Conservation (phyloP, 2,888 invertebrate species). For the Stomorhina lunata region DNA sequence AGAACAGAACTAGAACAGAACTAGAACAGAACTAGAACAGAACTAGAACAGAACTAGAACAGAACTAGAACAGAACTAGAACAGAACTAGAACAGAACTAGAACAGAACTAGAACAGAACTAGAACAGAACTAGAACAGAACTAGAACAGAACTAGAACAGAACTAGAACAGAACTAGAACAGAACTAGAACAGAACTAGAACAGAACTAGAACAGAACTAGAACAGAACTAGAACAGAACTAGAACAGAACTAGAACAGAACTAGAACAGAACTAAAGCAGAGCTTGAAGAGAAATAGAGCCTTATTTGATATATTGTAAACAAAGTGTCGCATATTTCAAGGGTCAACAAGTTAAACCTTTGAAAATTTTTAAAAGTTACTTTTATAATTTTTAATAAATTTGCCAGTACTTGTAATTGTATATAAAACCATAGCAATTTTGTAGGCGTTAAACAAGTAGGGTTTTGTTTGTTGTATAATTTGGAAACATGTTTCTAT, state of each 20-base stretch:
- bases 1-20: neutral
- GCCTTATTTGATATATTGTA: too few species aligned
- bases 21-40: neutral
- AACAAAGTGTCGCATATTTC: too few species aligned
- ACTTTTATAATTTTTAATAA: too few species aligned
- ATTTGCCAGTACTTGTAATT: too few species aligned
- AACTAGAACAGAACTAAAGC: neutral
- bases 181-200: neutral
- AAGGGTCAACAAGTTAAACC: too few species aligned
- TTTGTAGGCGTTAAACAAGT: too few species aligned
- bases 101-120: neutral
- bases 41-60: neutral
- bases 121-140: neutral
- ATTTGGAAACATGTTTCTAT: too few species aligned
- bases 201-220: neutral
- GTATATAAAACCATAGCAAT: too few species aligned
- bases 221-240: neutral
- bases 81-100: neutral
- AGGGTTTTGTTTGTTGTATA: too few species aligned
- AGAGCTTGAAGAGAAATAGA: neutral
- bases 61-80: neutral
- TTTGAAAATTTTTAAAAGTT: too few species aligned
- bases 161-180: neutral
- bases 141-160: neutral
- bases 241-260: neutral